Evolutionary conservation across 1,140 invertebrate species (phyloP), one percentile per base, ranked within the genome.

Genomic region (Cydia strobilella): DNA sequence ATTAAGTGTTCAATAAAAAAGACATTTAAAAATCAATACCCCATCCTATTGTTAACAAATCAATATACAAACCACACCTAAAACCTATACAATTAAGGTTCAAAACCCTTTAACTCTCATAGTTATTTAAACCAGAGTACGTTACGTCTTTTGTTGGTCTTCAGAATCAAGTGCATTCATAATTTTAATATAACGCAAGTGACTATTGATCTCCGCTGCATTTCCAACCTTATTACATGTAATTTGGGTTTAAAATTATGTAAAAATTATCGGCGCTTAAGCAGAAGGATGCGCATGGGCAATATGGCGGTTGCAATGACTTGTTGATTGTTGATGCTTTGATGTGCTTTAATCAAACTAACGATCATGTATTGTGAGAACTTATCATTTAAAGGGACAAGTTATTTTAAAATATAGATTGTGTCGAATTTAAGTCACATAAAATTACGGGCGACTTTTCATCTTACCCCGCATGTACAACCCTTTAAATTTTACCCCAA

Each of bases 61-160:
- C 15, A 2, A n/a, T 10, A 20, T 23, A 10, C 48, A 59, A 59
- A 59, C 20, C 20, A 23, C 5, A 59, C 54, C 20, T 23, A 10
- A 59, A 59, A 23, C 0, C 18, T 23, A 23, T 23, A 23, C 48
- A 1, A 18, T n/a, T 51, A 51, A n/a, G n/a, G n/a, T 59, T 59
- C 54, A 10, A 59, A 59, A 59, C 7, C 4, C 48, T 7, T 54
- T 23, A 59, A 59, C 12, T 23, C 2, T 5, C n/a, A 18, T 5
- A 2, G 20, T 59, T 59, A 23, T 59, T 59, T 3, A 59, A 59
- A 59, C 23, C 54, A 18, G 15, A 54, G 54, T 59, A 23, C 54
- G 54, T 59, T 23, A 59, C 54, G n/a, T 51, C 48, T 51, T 51
- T 51, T 51, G n/a, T 59, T 59, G 7, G 51, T 54, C 51, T 7